Evolutionary conservation across 2,888 invertebrate genomes (phyloP).

Genomic region (Aspidiotus destructor): DNA sequence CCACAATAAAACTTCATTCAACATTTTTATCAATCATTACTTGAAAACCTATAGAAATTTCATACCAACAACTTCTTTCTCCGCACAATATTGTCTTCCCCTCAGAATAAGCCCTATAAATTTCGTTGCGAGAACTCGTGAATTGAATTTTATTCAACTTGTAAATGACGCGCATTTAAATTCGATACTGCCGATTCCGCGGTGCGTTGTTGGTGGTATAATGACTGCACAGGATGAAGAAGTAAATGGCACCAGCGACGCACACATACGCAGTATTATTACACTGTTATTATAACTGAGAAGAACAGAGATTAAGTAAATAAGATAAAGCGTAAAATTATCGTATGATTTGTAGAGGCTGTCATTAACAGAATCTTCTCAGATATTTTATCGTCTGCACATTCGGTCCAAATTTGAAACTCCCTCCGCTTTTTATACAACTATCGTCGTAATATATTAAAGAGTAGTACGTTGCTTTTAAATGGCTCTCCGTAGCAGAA

Average conservation of each 20-base stretch:
- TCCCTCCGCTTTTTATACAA: conserved; percentile 4
- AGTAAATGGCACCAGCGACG: neutral
- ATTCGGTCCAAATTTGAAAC: conserved; percentile 31
- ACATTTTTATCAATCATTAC: no score
- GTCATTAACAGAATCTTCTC: conserved; percentile 30
- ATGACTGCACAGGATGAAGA: neutral
- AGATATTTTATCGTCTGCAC: conserved; percentile 27
- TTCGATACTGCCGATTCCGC: neutral
- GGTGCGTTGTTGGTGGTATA: neutral
- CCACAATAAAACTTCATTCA: no score
- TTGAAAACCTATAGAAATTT: no score
- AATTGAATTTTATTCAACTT: no score
- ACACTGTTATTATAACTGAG: no score
- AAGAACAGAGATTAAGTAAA: conserved; percentile 13
- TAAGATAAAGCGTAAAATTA: conserved; percentile 31
- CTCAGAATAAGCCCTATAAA: no score
- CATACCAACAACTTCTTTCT: no score
- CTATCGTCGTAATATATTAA: conserved; percentile 2
- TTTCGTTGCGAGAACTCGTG: no score
- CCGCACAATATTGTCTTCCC: no score
- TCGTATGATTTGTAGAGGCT: conserved; percentile 30
- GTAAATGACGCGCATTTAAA: no score
- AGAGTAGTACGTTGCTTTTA: neutral
- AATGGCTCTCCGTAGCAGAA: neutral
- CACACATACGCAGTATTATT: neutral